Conservation (phyloP, 2,797 vertebrate species). For the Phataginus tetradactyla region DNA sequence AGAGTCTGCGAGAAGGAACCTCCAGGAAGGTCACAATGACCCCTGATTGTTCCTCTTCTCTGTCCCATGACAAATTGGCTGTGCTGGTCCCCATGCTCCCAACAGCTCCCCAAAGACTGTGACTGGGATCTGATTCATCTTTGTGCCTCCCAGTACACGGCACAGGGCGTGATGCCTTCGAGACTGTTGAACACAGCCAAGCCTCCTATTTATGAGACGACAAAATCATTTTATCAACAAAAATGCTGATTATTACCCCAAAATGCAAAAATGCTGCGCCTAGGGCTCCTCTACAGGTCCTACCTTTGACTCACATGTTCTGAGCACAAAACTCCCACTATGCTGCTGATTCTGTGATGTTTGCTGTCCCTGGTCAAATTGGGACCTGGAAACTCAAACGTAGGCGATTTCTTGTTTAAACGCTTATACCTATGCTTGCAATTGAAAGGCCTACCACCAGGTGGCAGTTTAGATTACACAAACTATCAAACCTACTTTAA, state of each 20-base stretch:
- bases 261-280: not conserved
- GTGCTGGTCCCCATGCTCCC: no score
- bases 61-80: not conserved
- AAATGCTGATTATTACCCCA: not conserved
- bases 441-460: conserved; percentile 46
- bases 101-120: not conserved
- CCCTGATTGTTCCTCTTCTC: no score
- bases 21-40: not conserved
- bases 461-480: not conserved
- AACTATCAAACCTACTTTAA: not conserved
- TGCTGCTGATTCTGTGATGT: not conserved
- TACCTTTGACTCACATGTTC: not conserved
- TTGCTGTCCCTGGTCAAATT: not conserved
- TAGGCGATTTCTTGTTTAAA: not conserved
- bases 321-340: not conserved
- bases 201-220: not conserved
- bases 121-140: not conserved
- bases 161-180: not conserved
- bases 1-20: not conserved
- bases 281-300: not conserved
- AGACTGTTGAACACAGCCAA: not conserved
- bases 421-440: conserved; percentile 27
- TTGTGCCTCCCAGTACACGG: not conserved
- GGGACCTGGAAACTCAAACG: not conserved
- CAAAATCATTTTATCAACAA: not conserved